Base-by-base conservation (phyloP, 2,113 vertebrate species). In the Hyaena hyaena region DNA sequence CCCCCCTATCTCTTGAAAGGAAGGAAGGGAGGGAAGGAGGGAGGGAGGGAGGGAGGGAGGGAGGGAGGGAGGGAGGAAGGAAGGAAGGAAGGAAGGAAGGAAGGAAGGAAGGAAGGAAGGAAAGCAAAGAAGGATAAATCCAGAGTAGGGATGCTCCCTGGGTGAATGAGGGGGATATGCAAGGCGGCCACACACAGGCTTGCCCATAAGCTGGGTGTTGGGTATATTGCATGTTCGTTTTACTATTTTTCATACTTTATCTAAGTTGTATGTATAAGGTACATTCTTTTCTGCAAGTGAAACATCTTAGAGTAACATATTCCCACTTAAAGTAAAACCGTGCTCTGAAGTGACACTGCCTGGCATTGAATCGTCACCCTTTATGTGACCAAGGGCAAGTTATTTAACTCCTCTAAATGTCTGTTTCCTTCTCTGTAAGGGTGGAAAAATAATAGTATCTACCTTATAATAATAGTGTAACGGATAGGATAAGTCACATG, bases 321-420 rank as follows among this genome's bases (percentile, higher is more conserved):
- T 93, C 43, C 74, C 74, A 73, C 21, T 92, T 93, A 94, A 93
- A 85, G 50, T 69, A 28, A 86, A 86, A 71, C 11, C 21, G 9
- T 39, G 4, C 45, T 96, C 12, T 79, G 73, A 91, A 73, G 55
- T 83, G 73, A 58, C 10, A 77, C 58, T 50, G 61, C 39, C 31
- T n/a, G 10, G 33, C 9, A 76, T 55, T 58, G 71, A 84, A 84
- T 96, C 48, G 28, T 86, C 73, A 39, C 1, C 61, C 31, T 55
- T 48, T 86, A 15, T 10, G 11, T 77, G 88, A 85, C 43, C 31
- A 92, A 79, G 39, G 65, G 16, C 79, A 74, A 94, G 23, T 91
- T 69, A 77, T 73, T 96, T 61, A 90, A 69, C 21, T 87, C 88
- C 48, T 58, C 43, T 90, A 88, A 66, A 26, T 53, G 39, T 93